Evolutionary conservation across 2,113 vertebrate species (phyloP), one percentile per base, ranked within the genome.

Genomic region (Centropus unirufus): DNA sequence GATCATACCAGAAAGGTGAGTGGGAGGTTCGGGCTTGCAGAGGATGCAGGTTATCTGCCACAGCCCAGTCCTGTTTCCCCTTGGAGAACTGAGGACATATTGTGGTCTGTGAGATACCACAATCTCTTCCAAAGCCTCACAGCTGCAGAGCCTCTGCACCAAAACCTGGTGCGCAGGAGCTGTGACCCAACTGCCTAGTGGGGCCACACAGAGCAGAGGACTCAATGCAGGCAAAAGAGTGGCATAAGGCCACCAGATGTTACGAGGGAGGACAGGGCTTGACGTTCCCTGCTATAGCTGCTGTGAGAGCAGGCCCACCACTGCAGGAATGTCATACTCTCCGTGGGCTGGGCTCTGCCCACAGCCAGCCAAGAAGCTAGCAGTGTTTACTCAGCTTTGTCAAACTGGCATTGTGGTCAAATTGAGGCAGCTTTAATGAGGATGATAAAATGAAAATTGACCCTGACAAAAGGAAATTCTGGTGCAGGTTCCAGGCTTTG

Each of bases 71-170:
- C 5, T 11, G 4, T 29, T 80, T 67, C 1, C 5, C 22, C 8
- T 34, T 0, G 0, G 44, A 52, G 29, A 20, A 49, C 23, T 2
- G 2, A 68, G 39, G 32, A 26, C 1, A 1, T 21, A 1, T 11
- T 29, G 36, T 5, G 7, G 24, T 51, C 39, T 51, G 10, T 1
- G 2, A 57, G 20, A 22, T 23, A 58, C 63, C 3, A 0, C 15
- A 27, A 49, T 21, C 12, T 78, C 61, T 81, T 51, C 9, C 32
- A 30, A 51, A 36, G 23, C 20, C 40, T 61, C 64, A 69, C 55
- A 62, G 59, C 10, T 24, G 12, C 76, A 64, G 73, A 44, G 8
- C 20, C 4, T 77, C 14, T 7, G 4, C 63, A 30, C 30, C 34
- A 75, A 62, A 84, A 20, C 9, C 13, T 88, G n/a, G 4, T 58